A percentile compares a stretch with the other conserved stretches of the same genome.
These are phyloP conservation scores for Peribatodes rhomboidaria DNA, from an alignment of 2,888 invertebrate species.

Conservation along the genomic window DNA sequence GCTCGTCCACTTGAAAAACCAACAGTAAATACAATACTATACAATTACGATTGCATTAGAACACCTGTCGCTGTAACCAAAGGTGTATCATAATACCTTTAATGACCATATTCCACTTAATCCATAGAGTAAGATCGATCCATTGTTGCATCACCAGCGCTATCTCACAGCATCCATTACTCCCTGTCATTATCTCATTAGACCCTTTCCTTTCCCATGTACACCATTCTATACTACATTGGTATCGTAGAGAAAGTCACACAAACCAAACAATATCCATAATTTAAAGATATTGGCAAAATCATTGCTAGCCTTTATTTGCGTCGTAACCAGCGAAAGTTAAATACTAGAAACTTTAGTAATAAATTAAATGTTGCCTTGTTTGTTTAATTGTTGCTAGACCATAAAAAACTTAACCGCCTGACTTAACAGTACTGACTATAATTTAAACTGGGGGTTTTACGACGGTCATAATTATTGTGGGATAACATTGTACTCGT, in stretches of 20 bases:
- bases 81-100: constrained; percentile 28
- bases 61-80: constrained; percentile 28
- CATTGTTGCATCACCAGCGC: constrained; percentile 43
- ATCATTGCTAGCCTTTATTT: constrained; percentile 34
- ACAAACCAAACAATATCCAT: constrained; percentile 21
- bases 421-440: background rate
- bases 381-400: constrained; percentile 25
- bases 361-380: constrained; percentile 26
- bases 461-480: no score
- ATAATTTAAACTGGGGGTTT: background rate
- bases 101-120: constrained; percentile 33
- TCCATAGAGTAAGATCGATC: constrained; percentile 21
- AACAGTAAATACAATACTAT: constrained; percentile 19
- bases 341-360: constrained; percentile 30
- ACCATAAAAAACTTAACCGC: constrained; percentile 23
- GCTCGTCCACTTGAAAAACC: constrained; percentile 1
- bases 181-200: constrained; percentile 45
- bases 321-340: constrained; percentile 32
- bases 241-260: constrained; percentile 28
- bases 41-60: constrained; percentile 31
- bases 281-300: constrained; percentile 32
- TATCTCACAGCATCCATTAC: constrained; percentile 40
- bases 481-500: no score
- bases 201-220: constrained; percentile 44
- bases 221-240: constrained; percentile 39